Evolutionary conservation across 2,797 vertebrate species (phyloP), one percentile per base, ranked within the genome.

Genomic region (Eupleurogrammus muticus): DNA sequence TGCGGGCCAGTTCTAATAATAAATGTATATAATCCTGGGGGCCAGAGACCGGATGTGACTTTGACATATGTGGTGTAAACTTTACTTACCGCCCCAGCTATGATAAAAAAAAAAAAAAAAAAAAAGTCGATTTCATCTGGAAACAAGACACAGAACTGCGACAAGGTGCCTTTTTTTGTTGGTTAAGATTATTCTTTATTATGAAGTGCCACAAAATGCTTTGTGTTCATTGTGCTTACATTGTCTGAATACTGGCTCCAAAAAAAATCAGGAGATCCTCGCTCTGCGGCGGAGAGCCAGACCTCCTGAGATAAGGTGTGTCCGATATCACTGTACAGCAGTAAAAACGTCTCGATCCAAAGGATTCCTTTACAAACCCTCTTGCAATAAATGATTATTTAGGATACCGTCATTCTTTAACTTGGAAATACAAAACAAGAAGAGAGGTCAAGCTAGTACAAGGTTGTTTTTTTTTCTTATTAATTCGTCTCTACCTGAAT

Each of bases 171-270:
- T 75, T n/a, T n/a, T n/a, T n/a, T 80, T 80, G 80, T 91, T 92
- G 82, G 81, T 94, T 94, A 90, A 90, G 89, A 92, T 94, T 94
- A 92, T 90, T 93, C 94, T 95, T 95, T 94, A 95, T 95, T 95
- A 95, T 95, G 94, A 95, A 95, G 95, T 95, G 93, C 93, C 92
- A 95, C 93, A 94, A 94, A 95, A 95, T 94, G 93, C 93, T 93
- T 95, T 94, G 92, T 94, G 92, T 93, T 93, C 90, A 89, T 94
- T 95, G 95, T 95, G 95, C 95, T 95, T 95, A 95, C 94, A 95
- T 94, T 90, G 90, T 93, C 93, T 94, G 92, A 94, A 94, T 93
- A 94, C 92, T 94, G 94, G 93, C 94, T 95, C n/a, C 92, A 93
- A 94, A 95, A 93, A 88, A 81, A 80, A 70, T 80, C 90, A 88